A percentile compares a stretch with the other conserved stretches of the same genome.
phyloP scores from a whole-genome alignment of 2,888 invertebrate genomes.

The Ectemnius continuus region DNA sequence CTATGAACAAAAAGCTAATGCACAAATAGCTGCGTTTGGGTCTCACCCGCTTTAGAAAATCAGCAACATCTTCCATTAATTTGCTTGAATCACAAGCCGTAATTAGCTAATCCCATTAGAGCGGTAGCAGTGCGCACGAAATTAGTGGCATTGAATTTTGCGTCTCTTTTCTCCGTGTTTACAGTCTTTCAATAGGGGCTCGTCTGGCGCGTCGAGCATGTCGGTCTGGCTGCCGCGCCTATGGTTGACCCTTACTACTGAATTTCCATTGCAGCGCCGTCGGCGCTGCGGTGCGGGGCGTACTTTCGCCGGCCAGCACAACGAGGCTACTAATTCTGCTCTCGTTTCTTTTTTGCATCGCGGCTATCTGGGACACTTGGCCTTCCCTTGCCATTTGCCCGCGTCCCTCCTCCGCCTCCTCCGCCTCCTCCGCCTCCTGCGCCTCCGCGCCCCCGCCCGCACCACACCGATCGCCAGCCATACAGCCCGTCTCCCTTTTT shows the following conservation, averaged over 20 bases:
- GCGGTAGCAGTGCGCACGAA: too few relatives aligned
- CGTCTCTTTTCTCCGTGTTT: too few relatives aligned
- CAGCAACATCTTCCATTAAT: too few relatives aligned
- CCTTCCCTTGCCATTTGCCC: conserved; percentile 7
- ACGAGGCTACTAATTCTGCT: conserved; percentile 37
- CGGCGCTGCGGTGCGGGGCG: conserved; percentile 19
- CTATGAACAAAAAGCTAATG: too few relatives aligned
- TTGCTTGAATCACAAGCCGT: too few relatives aligned
- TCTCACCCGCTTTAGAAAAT: too few relatives aligned
- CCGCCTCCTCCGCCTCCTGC: background rate
- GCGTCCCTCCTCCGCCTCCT: background rate
- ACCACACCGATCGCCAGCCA: background rate
- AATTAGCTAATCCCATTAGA: too few relatives aligned
- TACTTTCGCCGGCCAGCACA: conserved; percentile 12
- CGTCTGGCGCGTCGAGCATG: background rate
- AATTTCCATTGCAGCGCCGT: conserved; percentile 36
- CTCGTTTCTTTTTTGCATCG: conserved; percentile 6
- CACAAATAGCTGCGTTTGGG: too few relatives aligned
- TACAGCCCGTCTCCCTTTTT: background rate
- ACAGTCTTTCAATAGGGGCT: too few relatives aligned
- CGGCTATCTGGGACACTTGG: background rate
- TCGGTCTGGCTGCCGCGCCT: conserved; percentile 16
- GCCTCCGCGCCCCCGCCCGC: background rate
- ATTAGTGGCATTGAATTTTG: too few relatives aligned
- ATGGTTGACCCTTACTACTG: conserved; percentile 60